Conservation (phyloP, 2,888 invertebrate genomes). For the Brenthis hecate region DNA sequence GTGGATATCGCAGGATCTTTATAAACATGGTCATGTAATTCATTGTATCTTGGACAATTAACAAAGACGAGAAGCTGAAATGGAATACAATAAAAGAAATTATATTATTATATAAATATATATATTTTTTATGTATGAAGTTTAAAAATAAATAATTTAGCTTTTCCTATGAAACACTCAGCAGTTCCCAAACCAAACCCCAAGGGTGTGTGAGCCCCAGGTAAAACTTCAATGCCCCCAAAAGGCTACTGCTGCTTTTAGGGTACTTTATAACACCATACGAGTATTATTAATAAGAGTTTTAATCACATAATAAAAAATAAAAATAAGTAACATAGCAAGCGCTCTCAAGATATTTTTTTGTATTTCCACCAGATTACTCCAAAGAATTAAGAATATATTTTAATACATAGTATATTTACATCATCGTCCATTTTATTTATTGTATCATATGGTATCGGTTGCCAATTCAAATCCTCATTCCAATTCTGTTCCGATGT, state of each 20-base stretch:
- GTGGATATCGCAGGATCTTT: conserved; percentile 55
- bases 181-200: background rate
- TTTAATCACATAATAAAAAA: too few relatives aligned
- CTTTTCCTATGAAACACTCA: background rate
- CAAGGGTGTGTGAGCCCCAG: too few relatives aligned
- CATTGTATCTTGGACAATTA: conserved; percentile 65
- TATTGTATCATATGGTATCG: conserved; percentile 81
- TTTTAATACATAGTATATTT: conserved; percentile 47
- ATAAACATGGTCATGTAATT: conserved; percentile 56
- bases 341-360: too few relatives aligned
- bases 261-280: too few relatives aligned
- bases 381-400: background rate
- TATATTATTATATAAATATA: background rate
- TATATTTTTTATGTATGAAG: background rate
- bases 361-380: too few relatives aligned
- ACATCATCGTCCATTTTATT: conserved; percentile 65
- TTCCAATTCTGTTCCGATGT: conserved; percentile 80
- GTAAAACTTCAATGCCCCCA: too few relatives aligned
- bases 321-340: too few relatives aligned
- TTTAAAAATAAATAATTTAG: background rate
- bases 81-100: conserved; percentile 11
- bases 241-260: too few relatives aligned
- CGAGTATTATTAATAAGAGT: too few relatives aligned
- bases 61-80: conserved; percentile 72
- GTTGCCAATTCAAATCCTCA: conserved; percentile 84